Conservation (phyloP, 2,888 invertebrate genomes). For the Cordylochernes scorpioides region DNA sequence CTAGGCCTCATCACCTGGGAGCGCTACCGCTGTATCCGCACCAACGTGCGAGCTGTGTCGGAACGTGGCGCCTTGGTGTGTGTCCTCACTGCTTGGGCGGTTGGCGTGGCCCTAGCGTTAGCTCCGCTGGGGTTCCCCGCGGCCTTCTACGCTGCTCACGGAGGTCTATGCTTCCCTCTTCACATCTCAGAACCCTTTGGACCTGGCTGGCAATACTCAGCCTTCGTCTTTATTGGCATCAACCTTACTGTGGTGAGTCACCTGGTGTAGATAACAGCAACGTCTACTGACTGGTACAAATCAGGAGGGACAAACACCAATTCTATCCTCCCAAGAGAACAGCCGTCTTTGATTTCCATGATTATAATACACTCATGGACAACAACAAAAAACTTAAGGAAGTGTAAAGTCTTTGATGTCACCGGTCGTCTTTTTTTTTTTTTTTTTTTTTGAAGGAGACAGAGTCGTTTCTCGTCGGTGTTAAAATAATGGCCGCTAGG, state of each 20-base stretch:
- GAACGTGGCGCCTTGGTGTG: constrained; percentile 23
- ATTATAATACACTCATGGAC: too few species aligned
- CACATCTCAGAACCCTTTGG: constrained; percentile 38
- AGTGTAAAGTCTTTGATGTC: too few species aligned
- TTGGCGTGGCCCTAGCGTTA: constrained; percentile 32
- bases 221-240: constrained; percentile 37
- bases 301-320: too few species aligned
- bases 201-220: constrained; percentile 41
- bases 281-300: too few species aligned
- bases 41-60: constrained; percentile 11
- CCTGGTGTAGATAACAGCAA: too few species aligned
- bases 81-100: constrained; percentile 33
- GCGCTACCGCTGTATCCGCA: constrained; percentile 23
- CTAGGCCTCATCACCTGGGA: constrained; percentile 36
- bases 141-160: constrained; percentile 15
- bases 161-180: constrained; percentile 38
- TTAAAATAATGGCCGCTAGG: too few species aligned
- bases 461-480: too few species aligned
- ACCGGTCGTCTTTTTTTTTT: too few species aligned
- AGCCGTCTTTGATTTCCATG: too few species aligned
- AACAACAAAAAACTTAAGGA: too few species aligned
- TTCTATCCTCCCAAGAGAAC: too few species aligned
- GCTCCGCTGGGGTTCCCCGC: constrained; percentile 31
- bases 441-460: too few species aligned
- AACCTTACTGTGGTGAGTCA: constrained; percentile 26